Conservation (phyloP, 2,797 vertebrate genomes). For the Rachycentron canadum region DNA sequence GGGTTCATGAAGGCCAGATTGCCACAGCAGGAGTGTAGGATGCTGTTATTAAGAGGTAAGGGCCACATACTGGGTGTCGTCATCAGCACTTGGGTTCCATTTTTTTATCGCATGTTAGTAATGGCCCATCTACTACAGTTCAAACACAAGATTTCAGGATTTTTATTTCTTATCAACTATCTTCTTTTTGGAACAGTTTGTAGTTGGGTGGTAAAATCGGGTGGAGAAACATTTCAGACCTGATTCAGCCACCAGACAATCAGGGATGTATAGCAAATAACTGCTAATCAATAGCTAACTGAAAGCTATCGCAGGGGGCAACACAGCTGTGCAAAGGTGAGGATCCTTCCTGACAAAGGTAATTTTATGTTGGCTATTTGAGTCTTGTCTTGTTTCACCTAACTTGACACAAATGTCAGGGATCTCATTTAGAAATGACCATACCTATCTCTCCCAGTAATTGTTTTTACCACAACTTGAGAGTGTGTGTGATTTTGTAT, state of each 20-base stretch:
- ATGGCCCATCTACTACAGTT: neutral
- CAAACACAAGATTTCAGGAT: neutral
- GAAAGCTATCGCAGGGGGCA: neutral
- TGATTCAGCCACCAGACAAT: neutral
- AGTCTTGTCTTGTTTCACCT: neutral
- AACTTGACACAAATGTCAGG: neutral
- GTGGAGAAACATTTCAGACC: neutral
- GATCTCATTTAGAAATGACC: neutral
- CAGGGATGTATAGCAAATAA: neutral
- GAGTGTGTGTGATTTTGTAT: neutral
- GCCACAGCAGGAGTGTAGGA: slow-evolving; percentile 13
- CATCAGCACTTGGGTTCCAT: neutral
- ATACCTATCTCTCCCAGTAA: neutral
- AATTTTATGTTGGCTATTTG: neutral
- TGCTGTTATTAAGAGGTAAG: slow-evolving; percentile 4
- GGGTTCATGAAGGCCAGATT: neutral
- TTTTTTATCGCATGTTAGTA: neutral
- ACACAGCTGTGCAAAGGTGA: neutral
- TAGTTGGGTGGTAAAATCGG: neutral
- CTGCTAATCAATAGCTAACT: neutral
- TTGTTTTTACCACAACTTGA: neutral
- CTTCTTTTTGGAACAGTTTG: neutral
- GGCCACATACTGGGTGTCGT: slow-evolving; percentile 1
- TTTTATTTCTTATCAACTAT: neutral
- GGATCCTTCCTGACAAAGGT: neutral